These are phyloP conservation scores for Eupithecia vulgata DNA, from an alignment of 2,888 invertebrate species.

Conservation along the genomic window DNA sequence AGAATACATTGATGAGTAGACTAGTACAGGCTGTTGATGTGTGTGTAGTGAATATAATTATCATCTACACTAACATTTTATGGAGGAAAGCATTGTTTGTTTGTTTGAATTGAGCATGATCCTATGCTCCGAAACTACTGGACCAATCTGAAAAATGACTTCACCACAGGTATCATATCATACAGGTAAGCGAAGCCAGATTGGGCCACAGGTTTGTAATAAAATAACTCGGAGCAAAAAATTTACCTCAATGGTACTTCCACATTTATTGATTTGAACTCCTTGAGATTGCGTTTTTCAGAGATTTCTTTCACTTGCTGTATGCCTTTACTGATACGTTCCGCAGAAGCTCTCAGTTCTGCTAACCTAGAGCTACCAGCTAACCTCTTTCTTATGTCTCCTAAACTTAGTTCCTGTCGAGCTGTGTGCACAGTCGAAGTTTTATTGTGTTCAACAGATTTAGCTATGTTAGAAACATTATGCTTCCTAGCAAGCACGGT, in stretches of 20 bases:
- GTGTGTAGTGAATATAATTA: too few species aligned
- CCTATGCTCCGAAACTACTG: too few species aligned
- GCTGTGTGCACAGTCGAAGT: slow-evolving; percentile 75
- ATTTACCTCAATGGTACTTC: slow-evolving; percentile 89
- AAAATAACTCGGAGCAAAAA: slow-evolving; percentile 1
- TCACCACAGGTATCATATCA: too few species aligned
- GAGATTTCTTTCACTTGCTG: slow-evolving; percentile 83
- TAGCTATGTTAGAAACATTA: slow-evolving; percentile 62
- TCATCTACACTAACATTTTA: too few species aligned
- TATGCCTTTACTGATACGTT: slow-evolving; percentile 86
- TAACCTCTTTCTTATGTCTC: slow-evolving; percentile 88
- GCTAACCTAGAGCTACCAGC: slow-evolving; percentile 87
- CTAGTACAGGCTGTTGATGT: not conserved
- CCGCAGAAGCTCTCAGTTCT: slow-evolving; percentile 87
- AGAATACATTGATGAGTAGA: not conserved
- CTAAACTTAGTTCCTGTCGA: slow-evolving; percentile 86
- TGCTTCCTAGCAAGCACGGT: slow-evolving; percentile 66
- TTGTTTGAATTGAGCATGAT: too few species aligned
- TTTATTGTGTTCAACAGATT: slow-evolving; percentile 51
- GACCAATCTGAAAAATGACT: too few species aligned
- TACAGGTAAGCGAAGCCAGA: too few species aligned
- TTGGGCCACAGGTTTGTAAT: too few species aligned
- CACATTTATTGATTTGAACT: slow-evolving; percentile 90
- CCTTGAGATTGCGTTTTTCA: slow-evolving; percentile 83
- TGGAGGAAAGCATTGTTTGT: too few species aligned